Percentiles rank a stretch among this genome's conserved stretches.
Conservation (phyloP, 2,888 invertebrate species). For the Pyrrhosoma nymphula region DNA sequence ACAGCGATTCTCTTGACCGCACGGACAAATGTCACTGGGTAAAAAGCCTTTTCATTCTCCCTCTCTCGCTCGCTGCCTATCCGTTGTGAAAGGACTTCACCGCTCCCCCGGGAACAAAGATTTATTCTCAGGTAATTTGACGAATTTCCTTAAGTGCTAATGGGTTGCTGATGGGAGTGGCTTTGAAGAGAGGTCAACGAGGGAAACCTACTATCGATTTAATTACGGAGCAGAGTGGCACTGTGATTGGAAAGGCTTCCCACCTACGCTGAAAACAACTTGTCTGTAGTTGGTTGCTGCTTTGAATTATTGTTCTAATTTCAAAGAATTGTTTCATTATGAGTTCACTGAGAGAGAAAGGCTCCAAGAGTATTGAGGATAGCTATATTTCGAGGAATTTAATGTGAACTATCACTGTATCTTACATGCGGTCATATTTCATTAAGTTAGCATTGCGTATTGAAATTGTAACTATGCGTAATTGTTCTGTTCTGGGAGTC, state of each 20-base stretch:
- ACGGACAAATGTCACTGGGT: background rate
- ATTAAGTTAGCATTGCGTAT: no score
- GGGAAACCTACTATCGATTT: background rate
- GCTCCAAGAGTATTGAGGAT: no score
- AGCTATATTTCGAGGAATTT: no score
- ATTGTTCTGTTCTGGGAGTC: no score
- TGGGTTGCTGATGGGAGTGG: conserved; percentile 16
- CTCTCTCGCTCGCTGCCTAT: background rate
- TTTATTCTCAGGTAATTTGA: conserved; percentile 25
- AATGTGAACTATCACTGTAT: no score
- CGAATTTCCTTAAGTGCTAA: conserved; percentile 28
- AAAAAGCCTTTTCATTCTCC: background rate
- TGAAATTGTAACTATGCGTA: no score
- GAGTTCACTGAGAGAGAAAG: no score
- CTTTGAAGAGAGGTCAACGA: background rate
- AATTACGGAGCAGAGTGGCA: background rate
- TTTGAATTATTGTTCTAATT: no score
- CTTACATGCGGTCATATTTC: no score
- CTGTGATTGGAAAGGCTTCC: background rate
- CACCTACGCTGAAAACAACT: no score
- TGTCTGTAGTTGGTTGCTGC: no score
- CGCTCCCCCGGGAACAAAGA: background rate
- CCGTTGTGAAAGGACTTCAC: background rate
- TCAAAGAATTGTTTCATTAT: no score
- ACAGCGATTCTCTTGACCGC: conserved; percentile 3